Percentiles rank a stretch among this genome's conserved stretches.
phyloP scores from a whole-genome alignment of 2,797 vertebrate species.

The Sebastes kiyomatsui region DNA sequence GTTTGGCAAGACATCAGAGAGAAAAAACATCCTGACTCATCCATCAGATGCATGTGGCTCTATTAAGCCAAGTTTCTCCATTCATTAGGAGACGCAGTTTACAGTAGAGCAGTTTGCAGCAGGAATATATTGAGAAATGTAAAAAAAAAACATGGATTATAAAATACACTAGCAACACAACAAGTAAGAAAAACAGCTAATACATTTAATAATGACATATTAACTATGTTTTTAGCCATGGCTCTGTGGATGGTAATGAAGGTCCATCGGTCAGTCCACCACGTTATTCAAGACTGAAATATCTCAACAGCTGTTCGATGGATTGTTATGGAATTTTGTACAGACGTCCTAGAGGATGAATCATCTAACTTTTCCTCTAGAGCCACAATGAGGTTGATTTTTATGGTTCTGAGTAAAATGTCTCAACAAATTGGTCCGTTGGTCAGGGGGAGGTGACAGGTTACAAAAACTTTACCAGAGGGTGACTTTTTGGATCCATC shows the following conservation, averaged over 20 bases:
- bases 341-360: neutral
- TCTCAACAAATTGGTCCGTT: neutral
- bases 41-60: conserved; percentile 32
- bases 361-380: neutral
- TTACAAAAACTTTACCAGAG: no score
- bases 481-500: no score
- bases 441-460: no score
- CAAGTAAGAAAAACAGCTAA: conserved; percentile 1
- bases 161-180: neutral
- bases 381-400: neutral
- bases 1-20: conserved; percentile 45
- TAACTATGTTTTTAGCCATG: neutral
- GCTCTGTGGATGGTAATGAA: neutral
- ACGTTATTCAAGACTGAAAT: neutral
- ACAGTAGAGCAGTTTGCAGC: conserved; percentile 5
- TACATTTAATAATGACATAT: neutral
- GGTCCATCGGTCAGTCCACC: neutral
- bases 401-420: neutral
- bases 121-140: conserved; percentile 12
- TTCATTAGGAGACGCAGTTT: conserved; percentile 29
- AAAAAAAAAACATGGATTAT: neutral
- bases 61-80: conserved; percentile 24
- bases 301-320: neutral
- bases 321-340: neutral
- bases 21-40: conserved; percentile 49